A percentile compares a stretch with the other conserved stretches of the same genome.
Conservation (phyloP, 2,113 vertebrate species). For the Typhlomys cinereus region DNA sequence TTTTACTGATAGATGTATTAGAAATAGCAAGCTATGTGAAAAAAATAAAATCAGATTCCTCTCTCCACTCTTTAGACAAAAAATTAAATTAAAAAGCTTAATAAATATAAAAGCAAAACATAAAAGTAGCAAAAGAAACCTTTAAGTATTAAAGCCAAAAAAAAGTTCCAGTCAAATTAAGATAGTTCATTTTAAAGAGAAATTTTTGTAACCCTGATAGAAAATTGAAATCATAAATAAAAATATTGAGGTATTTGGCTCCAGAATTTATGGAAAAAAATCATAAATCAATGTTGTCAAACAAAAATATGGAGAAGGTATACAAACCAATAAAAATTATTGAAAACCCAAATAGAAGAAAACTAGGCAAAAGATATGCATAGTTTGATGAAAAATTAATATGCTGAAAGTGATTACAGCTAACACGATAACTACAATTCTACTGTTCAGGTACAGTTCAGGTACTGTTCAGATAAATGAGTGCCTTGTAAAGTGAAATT, state of each 20-base stretch:
- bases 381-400: not conserved
- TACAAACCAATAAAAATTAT: not conserved
- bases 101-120: not conserved
- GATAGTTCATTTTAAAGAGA: not conserved
- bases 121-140: not conserved
- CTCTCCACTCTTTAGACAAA: conserved; percentile 5
- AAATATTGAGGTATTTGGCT: not conserved
- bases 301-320: not conserved
- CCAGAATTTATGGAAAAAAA: not conserved
- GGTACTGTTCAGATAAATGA: conserved; percentile 11
- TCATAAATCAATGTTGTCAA: not conserved
- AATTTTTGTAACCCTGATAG: not conserved
- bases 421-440: not conserved
- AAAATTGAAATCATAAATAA: not conserved
- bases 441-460: not conserved
- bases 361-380: not conserved
- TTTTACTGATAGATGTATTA: not conserved
- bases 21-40: not conserved
- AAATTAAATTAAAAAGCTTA: too few species aligned
- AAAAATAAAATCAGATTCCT: not conserved
- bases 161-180: not conserved
- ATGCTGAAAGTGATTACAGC: not conserved
- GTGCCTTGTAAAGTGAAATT: not conserved
- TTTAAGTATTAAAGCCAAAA: not conserved
- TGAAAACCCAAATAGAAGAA: not conserved